phyloP scores from a whole-genome alignment of 1,140 invertebrate species.

The Drosophila orosa region DNA sequence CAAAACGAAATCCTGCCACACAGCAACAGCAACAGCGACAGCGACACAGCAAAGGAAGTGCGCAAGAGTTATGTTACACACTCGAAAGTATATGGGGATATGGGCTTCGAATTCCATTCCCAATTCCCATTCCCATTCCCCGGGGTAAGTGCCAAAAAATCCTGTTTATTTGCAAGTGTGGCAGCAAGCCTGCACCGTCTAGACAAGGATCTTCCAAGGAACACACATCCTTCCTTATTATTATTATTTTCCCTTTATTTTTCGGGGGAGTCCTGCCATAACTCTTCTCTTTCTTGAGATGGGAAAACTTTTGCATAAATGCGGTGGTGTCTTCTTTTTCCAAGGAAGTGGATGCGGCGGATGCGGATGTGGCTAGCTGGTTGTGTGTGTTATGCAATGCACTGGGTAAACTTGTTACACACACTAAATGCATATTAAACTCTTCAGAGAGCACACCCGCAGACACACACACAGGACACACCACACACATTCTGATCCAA shows the following conservation, averaged over 20 bases:
- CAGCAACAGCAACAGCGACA: background rate
- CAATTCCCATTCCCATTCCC: constrained; percentile 21
- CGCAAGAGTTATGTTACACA: constrained; percentile 8
- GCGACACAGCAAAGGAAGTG: constrained; percentile 12
- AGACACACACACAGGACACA: background rate
- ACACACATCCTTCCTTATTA: background rate
- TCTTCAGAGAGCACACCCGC: constrained; percentile 55
- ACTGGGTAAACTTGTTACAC: constrained; percentile 72
- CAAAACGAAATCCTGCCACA: constrained; percentile 7
- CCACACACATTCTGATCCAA: background rate
- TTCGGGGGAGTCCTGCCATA: constrained; percentile 7
- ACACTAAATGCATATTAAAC: constrained; percentile 82
- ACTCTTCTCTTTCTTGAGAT: constrained; percentile 2
- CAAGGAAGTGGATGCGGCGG: constrained; percentile 6
- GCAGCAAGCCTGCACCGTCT: constrained; percentile 12
- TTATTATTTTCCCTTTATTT: background rate
- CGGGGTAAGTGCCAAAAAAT: constrained; percentile 29
- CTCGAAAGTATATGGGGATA: background rate
- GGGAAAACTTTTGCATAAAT: constrained; percentile 39
- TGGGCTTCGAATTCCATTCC: constrained; percentile 27
- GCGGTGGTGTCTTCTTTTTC: constrained; percentile 16
- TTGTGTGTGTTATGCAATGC: constrained; percentile 58
- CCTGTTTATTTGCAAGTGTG: constrained; percentile 34
- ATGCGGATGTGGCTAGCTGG: constrained; percentile 23
- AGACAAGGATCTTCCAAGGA: constrained; percentile 28